These are phyloP conservation scores for Cacatua alba DNA, from an alignment of 2,113 vertebrate species.

Conservation along the genomic window DNA sequence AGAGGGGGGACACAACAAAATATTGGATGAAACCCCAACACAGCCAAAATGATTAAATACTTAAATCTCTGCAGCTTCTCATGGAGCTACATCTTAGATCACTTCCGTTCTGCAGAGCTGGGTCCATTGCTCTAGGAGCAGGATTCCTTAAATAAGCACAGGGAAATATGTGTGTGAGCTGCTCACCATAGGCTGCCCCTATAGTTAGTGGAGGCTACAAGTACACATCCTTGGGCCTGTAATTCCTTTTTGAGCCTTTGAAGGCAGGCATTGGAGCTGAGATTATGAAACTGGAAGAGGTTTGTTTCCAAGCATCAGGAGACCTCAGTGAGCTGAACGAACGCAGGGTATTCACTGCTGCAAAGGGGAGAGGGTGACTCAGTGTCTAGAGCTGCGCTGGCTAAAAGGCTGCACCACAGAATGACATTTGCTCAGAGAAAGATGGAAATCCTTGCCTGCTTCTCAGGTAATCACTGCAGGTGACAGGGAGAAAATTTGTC, in stretches of 20 bases:
- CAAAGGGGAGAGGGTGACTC: background rate
- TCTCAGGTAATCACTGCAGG: background rate
- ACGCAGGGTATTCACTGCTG: fast-evolving
- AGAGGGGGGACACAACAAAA: background rate
- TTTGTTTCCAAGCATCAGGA: background rate
- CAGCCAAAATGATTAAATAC: background rate
- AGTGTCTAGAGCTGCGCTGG: background rate
- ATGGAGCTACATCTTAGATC: fast-evolving
- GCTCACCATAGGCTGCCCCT: background rate
- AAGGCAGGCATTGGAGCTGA: background rate
- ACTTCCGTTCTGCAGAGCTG: background rate
- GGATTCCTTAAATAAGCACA: background rate
- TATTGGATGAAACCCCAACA: background rate
- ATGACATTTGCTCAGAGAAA: background rate
- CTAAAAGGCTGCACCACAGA: background rate
- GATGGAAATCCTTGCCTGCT: background rate
- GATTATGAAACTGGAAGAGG: background rate
- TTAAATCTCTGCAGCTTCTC: background rate
- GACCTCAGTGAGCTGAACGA: background rate
- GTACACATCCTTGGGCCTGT: background rate
- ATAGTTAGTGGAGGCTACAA: background rate
- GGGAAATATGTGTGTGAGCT: fast-evolving
- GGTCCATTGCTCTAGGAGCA: background rate
- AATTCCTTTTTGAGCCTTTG: background rate
- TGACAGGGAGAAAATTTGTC: background rate